Conservation (phyloP, 2,888 invertebrate genomes). For the Patella ulyssiponensis region DNA sequence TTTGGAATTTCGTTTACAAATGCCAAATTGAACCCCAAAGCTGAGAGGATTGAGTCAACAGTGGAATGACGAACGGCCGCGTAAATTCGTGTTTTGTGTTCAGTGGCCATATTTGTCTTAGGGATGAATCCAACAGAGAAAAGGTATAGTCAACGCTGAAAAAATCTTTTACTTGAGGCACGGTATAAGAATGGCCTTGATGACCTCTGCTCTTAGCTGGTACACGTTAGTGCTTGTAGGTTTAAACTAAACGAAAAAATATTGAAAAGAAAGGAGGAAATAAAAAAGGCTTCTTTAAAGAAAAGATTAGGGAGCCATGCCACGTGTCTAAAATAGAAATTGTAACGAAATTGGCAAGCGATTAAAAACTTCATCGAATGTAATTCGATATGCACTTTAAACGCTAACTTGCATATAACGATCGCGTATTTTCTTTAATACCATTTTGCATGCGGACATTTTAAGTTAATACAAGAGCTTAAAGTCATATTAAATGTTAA, state of each 20-base stretch:
- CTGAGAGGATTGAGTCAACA: slow-evolving; percentile 8
- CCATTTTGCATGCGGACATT: too few species aligned
- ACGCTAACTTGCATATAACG: too few species aligned
- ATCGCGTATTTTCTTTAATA: too few species aligned
- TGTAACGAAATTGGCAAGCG: too few species aligned
- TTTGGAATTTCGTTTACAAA: slow-evolving; percentile 4
- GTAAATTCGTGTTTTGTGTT: slow-evolving; percentile 12
- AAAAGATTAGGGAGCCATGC: too few species aligned
- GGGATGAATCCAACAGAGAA: neutral
- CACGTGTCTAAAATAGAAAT: too few species aligned
- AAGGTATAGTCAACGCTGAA: neutral
- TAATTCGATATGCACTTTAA: too few species aligned
- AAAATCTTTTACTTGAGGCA: slow-evolving; percentile 9
- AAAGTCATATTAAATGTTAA: too few species aligned
- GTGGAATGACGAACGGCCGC: neutral
- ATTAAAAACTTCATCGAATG: too few species aligned
- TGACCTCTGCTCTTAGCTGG: slow-evolving; percentile 5
- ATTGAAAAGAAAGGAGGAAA: too few species aligned
- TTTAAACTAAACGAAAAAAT: slow-evolving; percentile 8
- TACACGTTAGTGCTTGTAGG: slow-evolving; percentile 7
- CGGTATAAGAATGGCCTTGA: slow-evolving; percentile 3
- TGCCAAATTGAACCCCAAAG: slow-evolving; percentile 5
- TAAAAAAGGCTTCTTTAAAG: too few species aligned
- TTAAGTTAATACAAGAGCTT: too few species aligned
- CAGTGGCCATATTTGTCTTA: slow-evolving; percentile 8